These are phyloP conservation scores for Carposina sasakii DNA, from an alignment of 1,140 invertebrate species.

Conservation along the genomic window DNA sequence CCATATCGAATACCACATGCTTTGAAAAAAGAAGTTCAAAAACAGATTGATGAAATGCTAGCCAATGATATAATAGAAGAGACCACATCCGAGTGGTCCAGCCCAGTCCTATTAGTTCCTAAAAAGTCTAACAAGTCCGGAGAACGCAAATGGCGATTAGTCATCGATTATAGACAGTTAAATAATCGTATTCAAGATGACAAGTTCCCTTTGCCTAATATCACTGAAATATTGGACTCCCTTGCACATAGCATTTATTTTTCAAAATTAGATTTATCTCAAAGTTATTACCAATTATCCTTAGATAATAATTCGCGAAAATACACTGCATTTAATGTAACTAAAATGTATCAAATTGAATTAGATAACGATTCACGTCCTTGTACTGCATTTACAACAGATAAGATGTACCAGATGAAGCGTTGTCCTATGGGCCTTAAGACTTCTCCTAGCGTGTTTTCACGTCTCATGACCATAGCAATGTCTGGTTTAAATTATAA, in stretches of 20 bases:
- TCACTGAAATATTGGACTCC: constrained; percentile 5
- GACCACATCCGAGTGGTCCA: constrained; percentile 14
- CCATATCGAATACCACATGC: constrained; percentile 6
- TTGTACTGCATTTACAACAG: neutral
- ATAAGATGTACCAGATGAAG: neutral
- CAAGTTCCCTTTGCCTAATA: constrained; percentile 11
- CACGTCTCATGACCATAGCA: neutral
- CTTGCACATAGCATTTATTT: constrained; percentile 2
- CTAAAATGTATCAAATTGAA: too few relatives aligned
- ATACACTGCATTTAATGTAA: constrained; percentile 11
- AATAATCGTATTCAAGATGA: constrained; percentile 4
- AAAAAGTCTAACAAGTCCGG: constrained; percentile 1
- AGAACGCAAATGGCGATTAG: constrained; percentile 7
- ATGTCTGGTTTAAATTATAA: neutral
- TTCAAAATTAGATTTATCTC: constrained; percentile 2
- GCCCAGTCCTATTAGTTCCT: constrained; percentile 7
- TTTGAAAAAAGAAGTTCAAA: constrained; percentile 14
- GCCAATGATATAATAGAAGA: constrained; percentile 28
- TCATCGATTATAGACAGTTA: constrained; percentile 8
- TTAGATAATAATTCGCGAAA: constrained; percentile 4
- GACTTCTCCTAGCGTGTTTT: neutral
- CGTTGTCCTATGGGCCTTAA: neutral
- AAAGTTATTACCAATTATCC: constrained; percentile 5
- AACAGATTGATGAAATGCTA: constrained; percentile 18
- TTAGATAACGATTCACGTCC: too few relatives aligned